Percentiles rank a stretch among this genome's conserved stretches.
phyloP scores from a whole-genome alignment of 2,797 vertebrate species.

The Poeciliopsis turneri region DNA sequence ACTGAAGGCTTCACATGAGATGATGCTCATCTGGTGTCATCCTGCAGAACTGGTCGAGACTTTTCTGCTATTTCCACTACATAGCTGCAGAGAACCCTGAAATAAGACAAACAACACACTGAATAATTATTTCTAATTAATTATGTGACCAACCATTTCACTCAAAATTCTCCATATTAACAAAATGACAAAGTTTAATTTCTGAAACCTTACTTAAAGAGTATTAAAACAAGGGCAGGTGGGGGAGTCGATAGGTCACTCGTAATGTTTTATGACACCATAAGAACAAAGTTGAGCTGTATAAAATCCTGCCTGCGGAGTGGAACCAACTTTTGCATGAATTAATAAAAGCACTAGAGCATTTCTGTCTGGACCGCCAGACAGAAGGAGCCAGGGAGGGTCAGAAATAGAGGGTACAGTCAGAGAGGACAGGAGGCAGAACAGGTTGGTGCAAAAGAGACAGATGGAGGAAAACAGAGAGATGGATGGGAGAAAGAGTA shows the following conservation, averaged over 20 bases:
- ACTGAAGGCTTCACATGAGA: background rate
- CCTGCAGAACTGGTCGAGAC: slow-evolving; percentile 15
- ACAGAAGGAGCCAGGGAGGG: slow-evolving; percentile 24
- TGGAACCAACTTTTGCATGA: slow-evolving; percentile 61
- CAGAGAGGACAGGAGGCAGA: slow-evolving; percentile 3
- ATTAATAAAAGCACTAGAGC: slow-evolving; percentile 64
- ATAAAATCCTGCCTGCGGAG: slow-evolving; percentile 49
- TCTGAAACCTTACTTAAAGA: background rate
- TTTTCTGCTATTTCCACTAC: slow-evolving; percentile 54
- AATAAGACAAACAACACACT: background rate
- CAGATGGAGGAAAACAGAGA: slow-evolving; percentile 22
- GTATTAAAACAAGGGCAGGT: slow-evolving; percentile 5
- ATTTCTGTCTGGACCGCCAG: slow-evolving; percentile 58
- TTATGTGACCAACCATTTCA: background rate
- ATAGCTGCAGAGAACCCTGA: slow-evolving; percentile 23
- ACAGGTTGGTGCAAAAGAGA: slow-evolving; percentile 6
- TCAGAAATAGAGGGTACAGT: slow-evolving; percentile 38
- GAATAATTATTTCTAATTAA: too few species aligned
- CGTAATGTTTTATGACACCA: slow-evolving; percentile 57
- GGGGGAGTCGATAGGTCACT: slow-evolving; percentile 30
- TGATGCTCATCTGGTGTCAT: background rate
- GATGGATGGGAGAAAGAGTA: background rate
- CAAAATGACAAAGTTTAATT: background rate
- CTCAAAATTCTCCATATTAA: background rate
- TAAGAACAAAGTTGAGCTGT: slow-evolving; percentile 59